Base-by-base conservation (phyloP, 1,140 invertebrate genomes). In the Idris sp. region DNA sequence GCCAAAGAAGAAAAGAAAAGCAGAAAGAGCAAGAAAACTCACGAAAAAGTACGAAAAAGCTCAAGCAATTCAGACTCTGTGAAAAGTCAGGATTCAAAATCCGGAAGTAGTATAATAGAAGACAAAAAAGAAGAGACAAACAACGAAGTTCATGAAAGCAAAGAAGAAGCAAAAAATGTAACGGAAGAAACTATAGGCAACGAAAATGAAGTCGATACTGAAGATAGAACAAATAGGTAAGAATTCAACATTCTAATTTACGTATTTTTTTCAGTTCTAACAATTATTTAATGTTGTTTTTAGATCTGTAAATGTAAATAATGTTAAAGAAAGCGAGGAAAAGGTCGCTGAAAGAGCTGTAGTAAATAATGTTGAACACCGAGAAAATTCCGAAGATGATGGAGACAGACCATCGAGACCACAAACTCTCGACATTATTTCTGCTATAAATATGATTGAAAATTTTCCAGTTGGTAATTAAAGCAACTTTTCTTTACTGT, bases 371-470 rank as follows among this genome's bases (percentile, higher is more conserved):
- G 10, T 31, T 11, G 69, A 79, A 31, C 40, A 67, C 15, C 56
- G 28, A 11, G 75, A 79, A 62, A 77, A 40, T 19, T 62, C 25
- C 10, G 78, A 81, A 15, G 82, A 82, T 36, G 79, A 77, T 62
- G 40, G 26, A 2, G 80, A 82, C 11, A 76, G 81, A 62, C 83
- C 83, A 3, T 16, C 61, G 1, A 76, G 85, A 22, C 86, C 85
- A 2, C 85, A 85, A 68, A 87, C 85, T 14, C 76, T 87, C 8
- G 79, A 87, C 44, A 85, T 86, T 41, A 75, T 81, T 64, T 78
- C 80, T 2, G 49, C 81, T 8, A 75, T 85, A 44, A 80, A 78
- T 48, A 82, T 82, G 75, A 58, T 75, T 11, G 81, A 83, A 14
- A 71, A 72, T 15, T 72, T 77, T 38, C 56, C 51, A 10, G 46